Evolutionary conservation across 2,113 vertebrate genomes (phyloP).

Genomic region (Ceyx cyanopectus): DNA sequence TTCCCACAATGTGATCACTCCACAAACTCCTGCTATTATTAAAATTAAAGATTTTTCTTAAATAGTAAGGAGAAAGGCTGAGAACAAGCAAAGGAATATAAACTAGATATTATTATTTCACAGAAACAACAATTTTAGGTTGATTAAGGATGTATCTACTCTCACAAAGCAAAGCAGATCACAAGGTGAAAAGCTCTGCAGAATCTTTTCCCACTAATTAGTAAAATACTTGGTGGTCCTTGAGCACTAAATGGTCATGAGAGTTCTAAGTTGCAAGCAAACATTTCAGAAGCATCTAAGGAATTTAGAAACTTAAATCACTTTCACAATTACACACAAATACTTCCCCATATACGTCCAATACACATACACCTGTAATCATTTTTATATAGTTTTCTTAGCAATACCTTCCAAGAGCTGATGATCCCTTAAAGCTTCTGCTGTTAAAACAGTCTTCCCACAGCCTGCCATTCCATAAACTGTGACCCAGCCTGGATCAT

Average conservation of each 20-base stretch:
- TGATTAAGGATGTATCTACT: neutral
- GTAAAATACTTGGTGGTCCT: neutral
- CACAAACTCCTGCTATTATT: neutral
- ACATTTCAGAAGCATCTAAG: neutral
- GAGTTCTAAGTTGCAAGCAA: neutral
- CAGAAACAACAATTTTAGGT: neutral
- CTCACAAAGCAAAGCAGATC: neutral
- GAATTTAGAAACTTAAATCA: neutral
- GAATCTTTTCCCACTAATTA: neutral
- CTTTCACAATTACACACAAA: neutral
- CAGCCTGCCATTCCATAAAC: constrained; percentile 97
- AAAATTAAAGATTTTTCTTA: neutral
- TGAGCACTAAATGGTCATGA: neutral
- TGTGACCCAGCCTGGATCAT: constrained; percentile 88
- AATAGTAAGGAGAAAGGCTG: neutral
- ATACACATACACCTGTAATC: accelerated
- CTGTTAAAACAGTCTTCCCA: constrained; percentile 95
- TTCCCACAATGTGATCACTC: neutral
- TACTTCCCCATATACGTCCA: neutral
- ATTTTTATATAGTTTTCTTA: neutral
- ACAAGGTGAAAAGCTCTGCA: neutral
- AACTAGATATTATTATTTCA: neutral
- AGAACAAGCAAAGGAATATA: neutral
- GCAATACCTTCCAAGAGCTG: constrained; percentile 84
- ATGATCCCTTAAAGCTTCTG: constrained; percentile 90